Base-by-base conservation (phyloP, 2,113 vertebrate genomes). In the Falco punctatus region DNA sequence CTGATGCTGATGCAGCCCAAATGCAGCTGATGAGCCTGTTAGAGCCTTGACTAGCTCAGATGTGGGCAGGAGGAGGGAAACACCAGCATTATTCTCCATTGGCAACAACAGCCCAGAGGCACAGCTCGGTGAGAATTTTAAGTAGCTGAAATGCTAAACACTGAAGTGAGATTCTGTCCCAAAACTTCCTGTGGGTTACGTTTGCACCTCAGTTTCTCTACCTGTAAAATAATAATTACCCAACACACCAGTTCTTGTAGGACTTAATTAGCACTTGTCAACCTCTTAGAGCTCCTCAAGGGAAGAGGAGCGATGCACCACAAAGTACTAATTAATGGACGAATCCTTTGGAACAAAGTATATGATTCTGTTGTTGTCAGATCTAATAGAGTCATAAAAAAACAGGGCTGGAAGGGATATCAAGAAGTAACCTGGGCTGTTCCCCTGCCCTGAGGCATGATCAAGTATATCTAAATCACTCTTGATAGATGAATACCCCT, bases 221-320 rank as follows among this genome's bases (percentile, higher is more conserved):
- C 96, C 96, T 97, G 92, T 96, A 96, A 97, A 97, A 97, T 95
- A 96, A 96, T 96, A 96, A 96, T 97, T 96, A 94, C 91, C 88
- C 91, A 81, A 89, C 95, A 89, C 80, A 96, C 95, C 94, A 72
- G 88, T 84, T 94, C 92, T 94, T 97, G 97, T 94, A 96, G 95
- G 95, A 94, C 91, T 96, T 94, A 96, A 96, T 97, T 97, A 96
- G 95, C 92, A 95, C 95, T 97, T 97, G 97, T 94, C 96, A 97
- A 89, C 92, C 95, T 96, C 94, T 92, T 81, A 79, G 94, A 82
- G 95, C 84, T 96, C 96, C 97, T 94, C 97, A 95, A 96, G 97
- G 96, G 94, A 96, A 96, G 93, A 93, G 77, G 69, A 95, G 91
- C 86, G 75, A 35, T 51, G 81, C 88, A 92, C 88, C 96, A 96